These are phyloP conservation scores for Oxygymnocypris stewartii DNA, from an alignment of 2,113 vertebrate species.

Conservation along the genomic window DNA sequence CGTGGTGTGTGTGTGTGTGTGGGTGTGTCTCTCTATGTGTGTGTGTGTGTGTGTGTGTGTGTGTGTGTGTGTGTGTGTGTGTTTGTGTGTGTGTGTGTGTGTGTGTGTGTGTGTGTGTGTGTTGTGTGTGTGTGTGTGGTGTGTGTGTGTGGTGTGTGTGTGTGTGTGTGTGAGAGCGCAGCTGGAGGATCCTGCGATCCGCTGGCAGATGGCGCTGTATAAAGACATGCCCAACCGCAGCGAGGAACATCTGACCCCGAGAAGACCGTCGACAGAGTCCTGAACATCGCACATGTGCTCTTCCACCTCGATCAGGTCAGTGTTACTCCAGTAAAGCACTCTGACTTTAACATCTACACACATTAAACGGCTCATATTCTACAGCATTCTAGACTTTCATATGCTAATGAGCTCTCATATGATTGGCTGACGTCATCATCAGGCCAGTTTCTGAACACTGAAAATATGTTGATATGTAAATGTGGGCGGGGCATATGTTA, in stretches of 20 bases:
- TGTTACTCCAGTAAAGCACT: not conserved
- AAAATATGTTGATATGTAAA: not conserved
- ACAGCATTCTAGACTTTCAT: not conserved
- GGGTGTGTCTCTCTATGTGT: no score
- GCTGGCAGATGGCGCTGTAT: constrained; percentile 96
- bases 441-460: not conserved
- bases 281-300: constrained; percentile 93
- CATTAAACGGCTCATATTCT: not conserved
- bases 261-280: constrained; percentile 87
- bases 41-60: no score
- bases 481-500: not conserved
- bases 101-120: not conserved
- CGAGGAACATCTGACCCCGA: constrained; percentile 86
- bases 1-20: no score
- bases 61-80: no score
- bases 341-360: not conserved
- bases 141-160: no score
- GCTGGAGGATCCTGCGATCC: constrained; percentile 93
- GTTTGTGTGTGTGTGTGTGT: no score
- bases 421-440: not conserved
- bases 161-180: constrained; percentile 55
- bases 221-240: constrained; percentile 89
- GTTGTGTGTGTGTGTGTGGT: no score
- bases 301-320: constrained; percentile 95
- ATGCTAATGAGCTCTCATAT: not conserved